A percentile compares a stretch with the other conserved stretches of the same genome.
Evolutionary conservation across 2,888 invertebrate species (phyloP).

Genomic region (Harpalus rubripes): DNA sequence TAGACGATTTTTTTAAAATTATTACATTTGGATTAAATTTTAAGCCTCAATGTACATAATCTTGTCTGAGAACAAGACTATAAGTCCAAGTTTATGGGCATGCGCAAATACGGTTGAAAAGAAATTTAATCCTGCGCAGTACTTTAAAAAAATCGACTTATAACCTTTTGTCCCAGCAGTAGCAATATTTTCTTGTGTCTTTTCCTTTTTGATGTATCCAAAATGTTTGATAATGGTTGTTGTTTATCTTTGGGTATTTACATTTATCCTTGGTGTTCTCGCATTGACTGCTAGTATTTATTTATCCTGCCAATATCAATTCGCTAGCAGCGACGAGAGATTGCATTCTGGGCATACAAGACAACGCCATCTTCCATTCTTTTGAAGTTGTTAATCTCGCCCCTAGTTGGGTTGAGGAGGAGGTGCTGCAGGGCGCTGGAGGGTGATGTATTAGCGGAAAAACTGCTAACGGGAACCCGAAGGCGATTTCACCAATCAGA

Average conservation of each 20-base stretch:
- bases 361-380: constrained; percentile 66
- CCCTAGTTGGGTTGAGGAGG: constrained; percentile 45
- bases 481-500: constrained; percentile 64
- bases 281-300: constrained; percentile 60
- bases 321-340: constrained; percentile 32
- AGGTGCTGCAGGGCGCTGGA: constrained; percentile 27
- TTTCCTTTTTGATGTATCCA: neutral
- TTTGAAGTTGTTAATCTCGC: constrained; percentile 67
- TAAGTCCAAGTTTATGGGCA: too few relatives aligned
- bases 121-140: too few relatives aligned
- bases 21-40: too few relatives aligned
- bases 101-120: too few relatives aligned
- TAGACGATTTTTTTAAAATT: too few relatives aligned
- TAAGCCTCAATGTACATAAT: too few relatives aligned
- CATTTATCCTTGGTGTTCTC: constrained; percentile 57
- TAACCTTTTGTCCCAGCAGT: neutral
- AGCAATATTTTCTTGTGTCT: neutral
- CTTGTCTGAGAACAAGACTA: too few relatives aligned
- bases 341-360: constrained; percentile 62
- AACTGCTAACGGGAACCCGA: constrained; percentile 46
- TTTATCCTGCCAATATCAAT: constrained; percentile 66
- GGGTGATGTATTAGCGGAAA: constrained; percentile 64
- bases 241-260: constrained; percentile 63
- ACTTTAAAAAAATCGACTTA: too few relatives aligned
- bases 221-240: neutral